Evolutionary conservation across 2,113 vertebrate genomes (phyloP), one percentile per base, ranked within the genome.

Genomic region (Siphamia tubifer): DNA sequence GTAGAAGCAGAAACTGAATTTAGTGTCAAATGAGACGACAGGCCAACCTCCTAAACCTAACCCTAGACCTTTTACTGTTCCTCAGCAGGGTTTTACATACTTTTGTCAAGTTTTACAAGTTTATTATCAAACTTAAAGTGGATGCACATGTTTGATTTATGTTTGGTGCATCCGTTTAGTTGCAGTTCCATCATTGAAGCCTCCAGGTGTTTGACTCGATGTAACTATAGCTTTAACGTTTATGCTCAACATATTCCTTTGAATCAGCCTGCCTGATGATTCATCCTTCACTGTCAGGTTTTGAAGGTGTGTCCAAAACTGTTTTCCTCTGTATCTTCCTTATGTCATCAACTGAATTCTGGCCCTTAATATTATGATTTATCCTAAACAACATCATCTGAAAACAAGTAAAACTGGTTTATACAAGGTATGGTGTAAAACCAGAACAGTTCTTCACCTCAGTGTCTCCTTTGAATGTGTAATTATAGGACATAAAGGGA

Each of bases 91-190:
- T 68, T 71, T 56, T 63, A 74, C 65, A 64, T 70, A 68, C 53
- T 43, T 77, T 68, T 61, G 52, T 82, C 61, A 71, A 56, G 60
- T 44, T 71, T 80, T 69, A 80, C 65, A 74, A 56, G 73, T 74
- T 80, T 61, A 74, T 82, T 74, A 44, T 74, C 74, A 79, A 64
- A 67, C 27, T 21, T 52, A 28, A 73, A 70, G 47, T 58, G 42
- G 27, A 24, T 48, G 45, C 60, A 70, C 30, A 34, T 38, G 71
- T 71, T 47, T 42, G 73, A 74, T 85, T 79, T 82, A 77, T 69
- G 28, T 23, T 47, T 3, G 1, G 27, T 35, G 64, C 35, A 74
- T 68, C 32, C 7, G 11, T 35, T 64, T 30, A 35, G 34, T 36
- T 53, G 20, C 25, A 20, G 17, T 48, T 71, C 21, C 13, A 39